Conservation (phyloP, 2,797 vertebrate genomes). For the Carcharodon carcharias region DNA sequence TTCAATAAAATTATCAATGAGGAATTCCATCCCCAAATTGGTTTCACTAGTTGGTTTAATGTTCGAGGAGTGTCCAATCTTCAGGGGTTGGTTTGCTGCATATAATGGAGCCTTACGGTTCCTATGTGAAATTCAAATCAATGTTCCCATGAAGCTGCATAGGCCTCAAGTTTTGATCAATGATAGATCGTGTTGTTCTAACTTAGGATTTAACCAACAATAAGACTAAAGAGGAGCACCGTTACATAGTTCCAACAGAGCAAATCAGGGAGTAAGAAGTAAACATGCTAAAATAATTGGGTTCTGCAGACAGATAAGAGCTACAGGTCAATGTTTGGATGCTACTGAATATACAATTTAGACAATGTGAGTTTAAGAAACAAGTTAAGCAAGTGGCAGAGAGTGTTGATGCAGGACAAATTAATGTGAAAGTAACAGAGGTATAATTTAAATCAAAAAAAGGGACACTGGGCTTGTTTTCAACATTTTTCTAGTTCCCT, state of each 20-base stretch:
- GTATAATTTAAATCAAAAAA: neutral
- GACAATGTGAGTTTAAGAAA: neutral
- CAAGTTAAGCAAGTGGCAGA: neutral
- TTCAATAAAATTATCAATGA: neutral
- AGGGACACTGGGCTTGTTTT: neutral
- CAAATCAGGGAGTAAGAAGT: neutral
- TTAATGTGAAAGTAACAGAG: neutral
- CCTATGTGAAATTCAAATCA: neutral
- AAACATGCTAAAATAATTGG: neutral
- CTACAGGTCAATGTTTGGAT: neutral
- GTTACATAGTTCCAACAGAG: neutral
- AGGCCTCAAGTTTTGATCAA: neutral
- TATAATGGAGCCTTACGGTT: neutral
- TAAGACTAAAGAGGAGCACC: neutral
- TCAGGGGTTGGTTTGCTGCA: neutral
- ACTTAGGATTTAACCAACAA: neutral
- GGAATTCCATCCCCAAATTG: neutral
- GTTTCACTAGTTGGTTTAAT: neutral
- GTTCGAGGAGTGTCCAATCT: neutral
- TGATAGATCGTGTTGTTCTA: neutral
- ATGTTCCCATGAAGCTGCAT: neutral
- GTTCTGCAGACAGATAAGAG: neutral
- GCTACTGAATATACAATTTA: neutral
- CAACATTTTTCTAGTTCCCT: neutral
- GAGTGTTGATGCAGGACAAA: neutral